Percentiles rank a stretch among this genome's conserved stretches.
Evolutionary conservation across 2,797 vertebrate species (phyloP).

Genomic region (Peromyscus aztecus): DNA sequence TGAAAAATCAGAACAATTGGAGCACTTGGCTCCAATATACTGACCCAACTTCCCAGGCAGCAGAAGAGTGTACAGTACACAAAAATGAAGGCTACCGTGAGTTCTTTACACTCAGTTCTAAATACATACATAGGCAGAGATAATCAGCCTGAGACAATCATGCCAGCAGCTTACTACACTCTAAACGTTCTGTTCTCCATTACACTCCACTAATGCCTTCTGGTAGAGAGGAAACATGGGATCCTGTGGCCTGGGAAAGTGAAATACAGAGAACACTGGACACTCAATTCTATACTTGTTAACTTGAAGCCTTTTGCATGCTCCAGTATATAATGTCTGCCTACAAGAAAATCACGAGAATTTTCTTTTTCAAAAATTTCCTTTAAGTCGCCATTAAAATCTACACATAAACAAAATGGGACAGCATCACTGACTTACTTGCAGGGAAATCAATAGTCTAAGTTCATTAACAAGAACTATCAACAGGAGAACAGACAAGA

Average conservation of each 20-base stretch:
- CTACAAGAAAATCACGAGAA: constrained; percentile 19
- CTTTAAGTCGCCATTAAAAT: constrained; percentile 45
- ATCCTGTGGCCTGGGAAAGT: background rate
- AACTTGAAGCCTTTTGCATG: background rate
- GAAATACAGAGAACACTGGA: background rate
- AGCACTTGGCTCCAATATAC: background rate
- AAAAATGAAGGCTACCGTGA: constrained; percentile 19
- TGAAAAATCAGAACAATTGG: constrained; percentile 49
- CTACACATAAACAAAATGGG: constrained; percentile 29
- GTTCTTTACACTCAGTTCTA: constrained; percentile 14
- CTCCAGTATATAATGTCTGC: background rate
- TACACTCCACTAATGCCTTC: constrained; percentile 19
- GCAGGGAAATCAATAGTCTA: constrained; percentile 36
- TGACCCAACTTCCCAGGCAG: constrained; percentile 1
- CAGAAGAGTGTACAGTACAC: background rate
- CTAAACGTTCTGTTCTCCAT: background rate
- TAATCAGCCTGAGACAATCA: constrained; percentile 14
- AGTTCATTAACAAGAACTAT: background rate
- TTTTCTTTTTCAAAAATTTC: background rate
- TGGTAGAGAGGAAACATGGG: background rate
- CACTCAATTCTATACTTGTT: background rate
- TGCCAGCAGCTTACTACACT: background rate
- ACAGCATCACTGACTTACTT: background rate
- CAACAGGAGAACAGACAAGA: background rate
- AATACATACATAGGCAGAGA: background rate